Evolutionary conservation across 1,140 invertebrate genomes (phyloP).

Genomic region (Heliconius eleuchia): DNA sequence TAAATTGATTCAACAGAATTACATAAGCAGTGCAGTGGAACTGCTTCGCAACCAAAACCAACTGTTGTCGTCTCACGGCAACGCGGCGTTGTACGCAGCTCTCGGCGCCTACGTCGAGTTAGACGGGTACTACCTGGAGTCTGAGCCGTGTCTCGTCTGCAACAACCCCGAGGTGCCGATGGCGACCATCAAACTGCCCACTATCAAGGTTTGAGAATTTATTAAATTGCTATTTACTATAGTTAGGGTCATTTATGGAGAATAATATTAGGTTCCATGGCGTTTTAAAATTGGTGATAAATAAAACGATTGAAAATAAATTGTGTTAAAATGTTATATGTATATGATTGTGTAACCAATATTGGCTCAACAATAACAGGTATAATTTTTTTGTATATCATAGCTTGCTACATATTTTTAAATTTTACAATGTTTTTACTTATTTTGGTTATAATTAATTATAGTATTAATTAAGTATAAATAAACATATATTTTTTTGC

Average conservation of each 20-base stretch:
- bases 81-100: slow-evolving; percentile 95
- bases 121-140: slow-evolving; percentile 98
- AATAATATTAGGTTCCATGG: background rate
- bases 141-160: slow-evolving; percentile 97
- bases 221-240: background rate
- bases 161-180: slow-evolving; percentile 98
- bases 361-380: background rate
- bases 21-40: slow-evolving; percentile 92
- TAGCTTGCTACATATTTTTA: background rate
- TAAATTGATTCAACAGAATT: slow-evolving; percentile 78
- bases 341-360: too few relatives aligned
- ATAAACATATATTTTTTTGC: background rate
- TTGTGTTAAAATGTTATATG: too few relatives aligned
- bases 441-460: background rate
- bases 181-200: slow-evolving; percentile 95
- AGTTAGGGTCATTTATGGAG: background rate
- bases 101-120: slow-evolving; percentile 95
- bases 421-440: too few relatives aligned
- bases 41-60: slow-evolving; percentile 94
- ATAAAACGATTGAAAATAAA: background rate
- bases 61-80: slow-evolving; percentile 94
- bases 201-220: slow-evolving; percentile 87
- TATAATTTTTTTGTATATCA: background rate
- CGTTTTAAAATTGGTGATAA: background rate
- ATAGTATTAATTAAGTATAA: background rate